Percentiles rank a stretch among this genome's conserved stretches.
These are phyloP conservation scores for Lytechinus pictus DNA, from an alignment of 35 echinoderm and acorn worm species.

Conservation along the genomic window DNA sequence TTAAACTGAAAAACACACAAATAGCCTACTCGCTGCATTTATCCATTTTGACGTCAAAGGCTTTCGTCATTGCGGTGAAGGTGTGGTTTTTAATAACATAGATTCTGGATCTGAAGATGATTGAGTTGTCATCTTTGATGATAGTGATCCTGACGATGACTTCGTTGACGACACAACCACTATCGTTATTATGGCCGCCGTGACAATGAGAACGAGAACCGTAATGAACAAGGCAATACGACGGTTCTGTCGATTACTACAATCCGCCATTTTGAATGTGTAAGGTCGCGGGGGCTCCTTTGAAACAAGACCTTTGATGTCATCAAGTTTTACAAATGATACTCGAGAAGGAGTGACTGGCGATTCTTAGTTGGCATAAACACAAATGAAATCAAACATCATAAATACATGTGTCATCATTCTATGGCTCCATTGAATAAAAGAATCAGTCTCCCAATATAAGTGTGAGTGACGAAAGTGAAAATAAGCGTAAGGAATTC, in stretches of 20 bases:
- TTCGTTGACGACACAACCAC: background rate
- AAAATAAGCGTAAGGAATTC: slow-evolving; percentile 2
- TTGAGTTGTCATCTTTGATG: background rate
- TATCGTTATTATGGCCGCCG: background rate
- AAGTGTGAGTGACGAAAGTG: background rate
- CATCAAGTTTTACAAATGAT: background rate
- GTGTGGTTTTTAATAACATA: background rate
- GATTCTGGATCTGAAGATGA: background rate
- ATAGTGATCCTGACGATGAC: slow-evolving; percentile 15
- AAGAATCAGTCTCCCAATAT: background rate
- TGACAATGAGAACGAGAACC: slow-evolving; percentile 8
- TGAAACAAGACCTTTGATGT: background rate
- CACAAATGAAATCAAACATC: background rate
- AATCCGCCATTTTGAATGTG: slow-evolving; percentile 33
- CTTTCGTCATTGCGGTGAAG: background rate
- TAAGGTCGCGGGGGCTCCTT: background rate
- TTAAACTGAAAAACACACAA: background rate
- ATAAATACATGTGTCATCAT: background rate
- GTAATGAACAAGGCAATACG: background rate
- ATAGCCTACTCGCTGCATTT: background rate
- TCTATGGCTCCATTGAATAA: background rate
- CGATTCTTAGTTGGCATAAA: background rate
- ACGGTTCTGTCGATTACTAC: slow-evolving; percentile 38
- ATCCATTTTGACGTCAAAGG: background rate
- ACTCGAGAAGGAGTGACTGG: background rate